These are phyloP conservation scores for Caretta caretta DNA, from an alignment of 2,113 vertebrate genomes.

Conservation along the genomic window DNA sequence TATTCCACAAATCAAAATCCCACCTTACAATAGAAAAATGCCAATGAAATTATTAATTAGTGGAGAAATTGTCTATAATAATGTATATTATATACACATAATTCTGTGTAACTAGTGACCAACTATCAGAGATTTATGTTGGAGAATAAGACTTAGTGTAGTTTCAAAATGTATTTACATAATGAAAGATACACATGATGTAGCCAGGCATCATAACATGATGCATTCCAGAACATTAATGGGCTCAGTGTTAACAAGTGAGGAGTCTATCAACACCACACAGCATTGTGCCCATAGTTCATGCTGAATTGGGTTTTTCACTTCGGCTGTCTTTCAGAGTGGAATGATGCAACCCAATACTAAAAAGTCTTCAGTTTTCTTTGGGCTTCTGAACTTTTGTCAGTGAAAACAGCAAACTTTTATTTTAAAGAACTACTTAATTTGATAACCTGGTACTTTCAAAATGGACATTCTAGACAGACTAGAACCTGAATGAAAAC, in stretches of 20 bases:
- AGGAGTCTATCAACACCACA: background rate
- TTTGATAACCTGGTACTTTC: background rate
- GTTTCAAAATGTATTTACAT: background rate
- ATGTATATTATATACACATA: background rate
- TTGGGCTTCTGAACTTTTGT: background rate
- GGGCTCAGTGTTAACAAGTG: background rate
- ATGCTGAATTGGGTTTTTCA: background rate
- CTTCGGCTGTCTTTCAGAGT: background rate
- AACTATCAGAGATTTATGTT: fast-evolving
- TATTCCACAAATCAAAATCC: background rate
- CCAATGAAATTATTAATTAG: background rate
- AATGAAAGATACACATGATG: background rate
- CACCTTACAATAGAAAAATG: background rate
- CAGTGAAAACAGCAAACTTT: background rate
- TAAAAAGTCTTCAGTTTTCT: background rate
- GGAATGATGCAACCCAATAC: background rate
- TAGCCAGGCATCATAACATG: background rate
- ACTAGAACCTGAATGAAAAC: background rate
- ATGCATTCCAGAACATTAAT: background rate
- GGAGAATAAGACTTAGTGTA: fast-evolving
- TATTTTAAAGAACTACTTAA: background rate
- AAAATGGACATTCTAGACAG: background rate
- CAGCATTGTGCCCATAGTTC: background rate
- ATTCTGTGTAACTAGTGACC: background rate
- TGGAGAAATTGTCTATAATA: background rate